Percentiles rank a stretch among this genome's conserved stretches.
These are phyloP conservation scores for Lutra lutra DNA, from an alignment of 2,797 vertebrate species.

Conservation along the genomic window DNA sequence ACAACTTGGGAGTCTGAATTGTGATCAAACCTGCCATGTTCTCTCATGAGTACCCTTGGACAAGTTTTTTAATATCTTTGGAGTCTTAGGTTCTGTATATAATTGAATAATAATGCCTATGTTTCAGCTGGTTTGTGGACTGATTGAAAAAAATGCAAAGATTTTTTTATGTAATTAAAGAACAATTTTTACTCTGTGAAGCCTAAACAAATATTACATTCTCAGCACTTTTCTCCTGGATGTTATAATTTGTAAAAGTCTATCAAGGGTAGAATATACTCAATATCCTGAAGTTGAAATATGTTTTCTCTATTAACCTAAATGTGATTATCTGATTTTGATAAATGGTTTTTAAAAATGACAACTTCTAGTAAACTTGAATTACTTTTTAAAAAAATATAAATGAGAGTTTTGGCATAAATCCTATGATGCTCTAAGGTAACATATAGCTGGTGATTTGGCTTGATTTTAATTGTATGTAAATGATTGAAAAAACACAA, in stretches of 20 bases:
- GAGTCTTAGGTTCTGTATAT: neutral
- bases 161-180: neutral
- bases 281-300: neutral
- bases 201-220: neutral
- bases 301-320: neutral
- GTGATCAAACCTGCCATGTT: neutral
- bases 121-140: neutral
- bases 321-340: neutral
- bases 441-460: neutral
- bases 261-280: neutral
- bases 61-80: neutral
- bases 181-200: neutral
- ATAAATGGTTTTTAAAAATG: neutral
- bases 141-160: neutral
- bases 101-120: neutral
- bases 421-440: constrained; percentile 31
- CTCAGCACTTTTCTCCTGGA: neutral
- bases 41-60: neutral
- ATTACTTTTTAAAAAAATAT: neutral
- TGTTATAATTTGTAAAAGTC: neutral
- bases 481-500: neutral
- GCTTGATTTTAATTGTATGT: constrained; percentile 15
- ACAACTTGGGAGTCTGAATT: neutral
- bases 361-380: neutral
- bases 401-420: neutral